Evolutionary conservation across 2,113 vertebrate species (phyloP).

Genomic region (Monopterus albus): DNA sequence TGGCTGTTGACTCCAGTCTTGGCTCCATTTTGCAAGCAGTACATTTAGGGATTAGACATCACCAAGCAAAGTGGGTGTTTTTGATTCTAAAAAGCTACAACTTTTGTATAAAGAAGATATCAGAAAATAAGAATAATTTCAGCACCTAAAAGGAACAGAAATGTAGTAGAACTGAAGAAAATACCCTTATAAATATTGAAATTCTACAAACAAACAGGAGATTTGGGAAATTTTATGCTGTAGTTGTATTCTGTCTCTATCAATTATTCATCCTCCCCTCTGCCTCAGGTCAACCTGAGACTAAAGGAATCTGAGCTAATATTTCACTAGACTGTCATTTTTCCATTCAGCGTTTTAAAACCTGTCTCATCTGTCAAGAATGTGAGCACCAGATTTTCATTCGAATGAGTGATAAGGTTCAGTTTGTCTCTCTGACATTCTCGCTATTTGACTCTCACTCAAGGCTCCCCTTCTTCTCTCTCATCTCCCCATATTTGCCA

Average conservation of each 20-base stretch:
- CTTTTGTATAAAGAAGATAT: neutral
- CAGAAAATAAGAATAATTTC: neutral
- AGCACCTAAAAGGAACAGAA: neutral
- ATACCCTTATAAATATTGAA: no score
- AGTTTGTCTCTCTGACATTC: neutral
- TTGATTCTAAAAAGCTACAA: neutral
- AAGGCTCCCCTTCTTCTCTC: neutral
- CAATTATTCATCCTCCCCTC: constrained; percentile 56
- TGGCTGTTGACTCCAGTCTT: neutral
- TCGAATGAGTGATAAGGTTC: no score
- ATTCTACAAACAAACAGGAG: neutral
- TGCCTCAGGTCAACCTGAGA: constrained; percentile 39
- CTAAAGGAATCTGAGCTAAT: constrained; percentile 8
- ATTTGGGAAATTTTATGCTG: constrained; percentile 8
- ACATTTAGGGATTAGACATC: no score
- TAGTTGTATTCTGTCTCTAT: constrained; percentile 29
- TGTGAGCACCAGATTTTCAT: neutral
- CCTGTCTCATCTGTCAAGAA: neutral
- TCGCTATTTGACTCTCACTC: constrained; percentile 6
- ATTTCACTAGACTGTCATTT: constrained; percentile 20
- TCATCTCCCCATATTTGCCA: constrained; percentile 61
- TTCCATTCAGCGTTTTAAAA: constrained; percentile 17
- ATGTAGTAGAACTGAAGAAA: no score
- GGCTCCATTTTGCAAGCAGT: neutral
- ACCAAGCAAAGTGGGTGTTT: no score